Base-by-base conservation (phyloP, 1,140 invertebrate genomes). In the Drosophila parabipectinata region DNA sequence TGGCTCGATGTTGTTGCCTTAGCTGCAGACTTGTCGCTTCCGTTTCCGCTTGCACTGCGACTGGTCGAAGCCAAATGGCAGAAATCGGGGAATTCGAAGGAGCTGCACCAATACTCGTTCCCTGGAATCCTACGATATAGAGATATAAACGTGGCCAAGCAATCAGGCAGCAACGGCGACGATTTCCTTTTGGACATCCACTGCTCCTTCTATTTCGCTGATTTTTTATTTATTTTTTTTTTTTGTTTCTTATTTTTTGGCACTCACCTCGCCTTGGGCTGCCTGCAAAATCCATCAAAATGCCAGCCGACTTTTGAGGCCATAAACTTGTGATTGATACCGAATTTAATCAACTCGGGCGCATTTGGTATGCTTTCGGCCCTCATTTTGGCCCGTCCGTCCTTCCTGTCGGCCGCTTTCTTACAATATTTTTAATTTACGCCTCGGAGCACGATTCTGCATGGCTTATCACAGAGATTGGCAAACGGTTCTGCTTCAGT, bases 301-400 rank as follows among this genome's bases (percentile, higher is more conserved):
- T 83, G 76, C 59, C 69, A 44, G 72, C 60, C 63, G 82, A 87
- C 83, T 87, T 88, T 88, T 87, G 79, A 79, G 83, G 79, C 83
- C 83, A 87, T 87, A 87, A 87, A 87, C 83, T 87, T 83, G 77
- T 88, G 83, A 88, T 87, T 87, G 83, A 87, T 87, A 87, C 79
- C 75, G 79, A 87, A 89, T 87, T 87, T 87, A 87, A 87, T 87
- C 83, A 87, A 79, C 72, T 83, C 76, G 63, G 80, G 75, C 79
- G 60, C 64, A 67, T 75, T 73, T 59, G 34, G 56, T 55, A 60
- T 58, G 47, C 39, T 50, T 28, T 64, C 30, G 14, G 30, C n/a
- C 52, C 44, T 34, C 45, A 28, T 39, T 44, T 15, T 14, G 41
- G 18, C 1, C 53, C 45, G 34, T n/a, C 6, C 4, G 14, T 45